Base-by-base conservation (phyloP, 2,888 invertebrate species). In the Schizaphis graminum region DNA sequence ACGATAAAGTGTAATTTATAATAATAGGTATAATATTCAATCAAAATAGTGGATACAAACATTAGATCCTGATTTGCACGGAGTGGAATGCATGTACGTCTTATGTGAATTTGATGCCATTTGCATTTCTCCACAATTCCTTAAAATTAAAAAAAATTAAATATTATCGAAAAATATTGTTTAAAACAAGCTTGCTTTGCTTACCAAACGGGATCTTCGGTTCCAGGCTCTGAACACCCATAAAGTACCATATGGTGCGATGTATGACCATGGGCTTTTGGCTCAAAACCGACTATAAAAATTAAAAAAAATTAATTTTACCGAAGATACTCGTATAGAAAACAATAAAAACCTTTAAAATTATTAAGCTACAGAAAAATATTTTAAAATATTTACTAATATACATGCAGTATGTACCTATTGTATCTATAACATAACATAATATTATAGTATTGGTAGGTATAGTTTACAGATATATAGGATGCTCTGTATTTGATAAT, bases 91-190 rank as follows among this genome's bases (percentile, higher is more conserved):
- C 94, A 91, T 86, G 0, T 97, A 97, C 0, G 96, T 96, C 95
- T 96, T 96, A 10, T 96, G 95, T 10, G 96, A 95, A 93, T 97
- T 96, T 61, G 96, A 96, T 77, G 96, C 96, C 99, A 99, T 99
- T 96, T 99, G 99, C 99, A 99, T 99, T 96, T 99, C 99, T 0
- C 99, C 99, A 96, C 99, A 99, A 96, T 98, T 97, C 98, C 98
- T 97, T 95, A 41, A 96, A 95, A 95, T 94, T 94, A 95, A 93
- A 94, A 56, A 5, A 21, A 77, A 41, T 44, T 57, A 41, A 35
- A 21, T 16, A 35, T 21, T 8, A 16, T 53, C 53, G 21, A 53
- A 21, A 53, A 16, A 77, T 53, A n/a, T 11, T 88, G 35, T 91
- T 57, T 35, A 1, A 94, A 94, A 41, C n/a, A 28, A 47, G 86